Evolutionary conservation across 2,888 invertebrate genomes (phyloP), one percentile per base, ranked within the genome.

Genomic region (Bugula neritina): DNA sequence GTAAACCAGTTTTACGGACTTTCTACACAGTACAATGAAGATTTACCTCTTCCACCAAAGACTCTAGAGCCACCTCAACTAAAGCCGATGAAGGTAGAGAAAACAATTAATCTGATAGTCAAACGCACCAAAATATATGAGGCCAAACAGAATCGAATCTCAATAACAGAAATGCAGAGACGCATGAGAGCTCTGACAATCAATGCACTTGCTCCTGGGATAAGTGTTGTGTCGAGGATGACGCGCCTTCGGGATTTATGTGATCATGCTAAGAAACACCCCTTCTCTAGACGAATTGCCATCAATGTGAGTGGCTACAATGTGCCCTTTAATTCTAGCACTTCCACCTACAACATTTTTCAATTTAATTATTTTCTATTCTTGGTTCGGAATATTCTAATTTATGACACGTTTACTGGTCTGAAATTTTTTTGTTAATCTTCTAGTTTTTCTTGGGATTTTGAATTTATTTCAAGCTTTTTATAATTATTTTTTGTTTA

Each of bases 251-350:
- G 90, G 78, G 89, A 90, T 78, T 86, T 93, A 69, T 88, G 90
- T 55, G 84, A 86, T 0, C 92, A 93, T 81, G 84, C 93, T n/a
- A 87, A 88, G 75, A 87, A 89, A 77, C 90, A 90, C 84, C 91
- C 91, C 0, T 90, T 91, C 78, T 89, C 91, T 1, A 87, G 90
- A 77, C 88, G 89, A 80, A 87, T 89, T 75, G 91, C 91, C 75
- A 88, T 90, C 69, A 91, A 90, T 87, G 80, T 80, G 73, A 70
- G 73, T 71, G 27, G n/a, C n/a, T n/a, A n/a, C n/a, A n/a, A n/a
- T n/a, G n/a, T n/a, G n/a, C n/a, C n/a, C n/a, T n/a, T n/a, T n/a
- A n/a, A n/a, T n/a, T n/a, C n/a, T n/a, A n/a, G n/a, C n/a, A n/a
- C n/a, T n/a, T n/a, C n/a, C n/a, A n/a, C n/a, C n/a, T n/a, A n/a